Percentiles rank a stretch among this genome's conserved stretches.
Conservation (phyloP, 2,797 vertebrate genomes). For the Simalia tracyae region DNA sequence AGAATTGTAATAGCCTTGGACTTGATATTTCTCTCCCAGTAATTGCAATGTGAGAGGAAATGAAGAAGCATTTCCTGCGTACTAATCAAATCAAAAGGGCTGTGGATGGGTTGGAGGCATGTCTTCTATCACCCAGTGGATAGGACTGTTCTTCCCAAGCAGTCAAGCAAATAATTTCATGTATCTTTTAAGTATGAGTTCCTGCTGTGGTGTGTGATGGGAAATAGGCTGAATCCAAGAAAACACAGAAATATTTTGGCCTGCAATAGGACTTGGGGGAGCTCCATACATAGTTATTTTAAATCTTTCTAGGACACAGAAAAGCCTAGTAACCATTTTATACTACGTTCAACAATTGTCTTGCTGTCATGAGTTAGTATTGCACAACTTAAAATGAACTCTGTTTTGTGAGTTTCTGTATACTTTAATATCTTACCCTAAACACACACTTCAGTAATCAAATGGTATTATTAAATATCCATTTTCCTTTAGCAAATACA, state of each 20-base stretch:
- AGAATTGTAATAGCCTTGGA: too few relatives aligned
- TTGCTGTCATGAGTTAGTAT: slow-evolving; percentile 4
- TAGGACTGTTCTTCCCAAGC: too few relatives aligned
- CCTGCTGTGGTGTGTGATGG: too few relatives aligned
- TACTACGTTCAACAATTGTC: neutral
- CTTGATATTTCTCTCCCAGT: neutral
- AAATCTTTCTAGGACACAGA: neutral
- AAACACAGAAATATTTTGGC: neutral
- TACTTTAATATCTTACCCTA: neutral
- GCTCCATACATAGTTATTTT: neutral
- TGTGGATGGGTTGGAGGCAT: too few relatives aligned
- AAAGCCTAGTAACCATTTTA: fast-evolving
- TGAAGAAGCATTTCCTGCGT: too few relatives aligned
- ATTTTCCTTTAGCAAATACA: neutral
- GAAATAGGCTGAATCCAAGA: too few relatives aligned
- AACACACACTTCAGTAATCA: neutral
- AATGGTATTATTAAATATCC: neutral
- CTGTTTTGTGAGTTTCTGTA: neutral
- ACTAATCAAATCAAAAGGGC: too few relatives aligned
- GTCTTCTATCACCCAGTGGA: too few relatives aligned
- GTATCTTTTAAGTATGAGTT: too few relatives aligned
- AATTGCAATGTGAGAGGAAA: neutral
- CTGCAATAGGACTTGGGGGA: neutral
- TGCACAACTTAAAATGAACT: neutral
- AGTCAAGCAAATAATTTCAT: too few relatives aligned